A percentile compares a stretch with the other conserved stretches of the same genome.
Conservation (phyloP, 2,888 invertebrate genomes). For the Stenoptilia bipunctidactyla region DNA sequence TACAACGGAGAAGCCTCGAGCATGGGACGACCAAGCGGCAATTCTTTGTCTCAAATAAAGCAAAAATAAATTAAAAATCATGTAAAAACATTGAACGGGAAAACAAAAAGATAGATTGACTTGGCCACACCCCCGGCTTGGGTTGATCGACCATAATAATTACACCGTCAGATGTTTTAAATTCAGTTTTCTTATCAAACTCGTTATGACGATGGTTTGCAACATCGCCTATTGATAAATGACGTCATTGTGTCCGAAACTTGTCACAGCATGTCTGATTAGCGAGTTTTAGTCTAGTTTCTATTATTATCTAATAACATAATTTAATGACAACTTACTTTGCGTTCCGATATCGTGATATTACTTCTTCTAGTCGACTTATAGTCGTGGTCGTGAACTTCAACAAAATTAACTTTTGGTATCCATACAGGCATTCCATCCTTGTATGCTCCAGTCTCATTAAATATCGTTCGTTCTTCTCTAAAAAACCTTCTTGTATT, state of each 20-base stretch:
- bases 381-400: conserved; percentile 47
- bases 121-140: conserved; percentile 42
- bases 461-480: conserved; percentile 35
- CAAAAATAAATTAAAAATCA: conserved; percentile 59
- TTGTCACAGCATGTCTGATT: background rate
- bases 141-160: conserved; percentile 51
- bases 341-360: conserved; percentile 38
- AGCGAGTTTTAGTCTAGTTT: background rate
- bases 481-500: conserved; percentile 46
- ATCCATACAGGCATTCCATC: conserved; percentile 54
- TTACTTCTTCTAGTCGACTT: conserved; percentile 17
- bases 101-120: conserved; percentile 50
- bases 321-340: conserved; percentile 41
- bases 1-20: conserved; percentile 42
- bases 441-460: conserved; percentile 41
- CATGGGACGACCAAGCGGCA: conserved; percentile 15
- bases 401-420: conserved; percentile 54
- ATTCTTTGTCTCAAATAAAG: conserved; percentile 38
- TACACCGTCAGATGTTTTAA: conserved; percentile 51
- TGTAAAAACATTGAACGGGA: conserved; percentile 54
- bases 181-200: conserved; percentile 21
- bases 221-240: background rate
- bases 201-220: background rate
- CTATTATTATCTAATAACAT: too few relatives aligned
- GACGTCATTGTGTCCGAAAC: background rate